These are phyloP conservation scores for Sinocyclocheilus rhinocerous DNA, from an alignment of 2,113 vertebrate species.

Conservation along the genomic window DNA sequence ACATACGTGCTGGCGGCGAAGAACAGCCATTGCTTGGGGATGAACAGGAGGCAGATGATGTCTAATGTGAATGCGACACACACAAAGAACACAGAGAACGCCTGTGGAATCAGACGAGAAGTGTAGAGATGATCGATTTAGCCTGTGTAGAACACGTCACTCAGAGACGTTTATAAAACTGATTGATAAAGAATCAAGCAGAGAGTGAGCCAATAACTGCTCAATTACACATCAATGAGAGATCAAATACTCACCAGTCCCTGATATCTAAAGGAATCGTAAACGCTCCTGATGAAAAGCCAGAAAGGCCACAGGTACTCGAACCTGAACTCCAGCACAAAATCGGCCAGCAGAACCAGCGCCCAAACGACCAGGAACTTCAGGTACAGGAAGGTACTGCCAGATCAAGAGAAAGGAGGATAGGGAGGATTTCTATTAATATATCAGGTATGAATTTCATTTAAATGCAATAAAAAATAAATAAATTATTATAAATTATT, in stretches of 20 bases:
- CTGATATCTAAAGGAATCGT: slow-evolving; percentile 99
- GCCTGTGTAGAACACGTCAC: not conserved
- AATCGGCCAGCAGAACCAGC: slow-evolving; percentile 94
- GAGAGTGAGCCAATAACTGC: not conserved
- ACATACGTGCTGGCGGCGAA: slow-evolving; percentile 99
- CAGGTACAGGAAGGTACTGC: slow-evolving; percentile 95
- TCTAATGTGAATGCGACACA: slow-evolving; percentile 98
- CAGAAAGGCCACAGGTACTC: slow-evolving; percentile 99
- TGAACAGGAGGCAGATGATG: slow-evolving; percentile 99
- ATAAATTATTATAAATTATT: no score
- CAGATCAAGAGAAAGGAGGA: slow-evolving; percentile 37
- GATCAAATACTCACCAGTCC: slow-evolving; percentile 86
- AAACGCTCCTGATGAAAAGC: slow-evolving; percentile 98
- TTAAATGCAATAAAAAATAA: not conserved
- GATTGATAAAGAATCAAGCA: not conserved
- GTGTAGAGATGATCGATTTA: not conserved
- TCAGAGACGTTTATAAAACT: not conserved
- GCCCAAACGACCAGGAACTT: slow-evolving; percentile 99
- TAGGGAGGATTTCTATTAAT: not conserved
- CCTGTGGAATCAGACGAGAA: slow-evolving; percentile 73
- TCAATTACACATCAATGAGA: no score
- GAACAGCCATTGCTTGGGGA: slow-evolving; percentile 98
- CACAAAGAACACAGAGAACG: slow-evolving; percentile 98
- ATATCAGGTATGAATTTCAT: not conserved
- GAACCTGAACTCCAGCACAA: slow-evolving; percentile 98